Evolutionary conservation across 2,888 invertebrate genomes (phyloP), one percentile per base, ranked within the genome.

Genomic region (Nomada lathburiana): DNA sequence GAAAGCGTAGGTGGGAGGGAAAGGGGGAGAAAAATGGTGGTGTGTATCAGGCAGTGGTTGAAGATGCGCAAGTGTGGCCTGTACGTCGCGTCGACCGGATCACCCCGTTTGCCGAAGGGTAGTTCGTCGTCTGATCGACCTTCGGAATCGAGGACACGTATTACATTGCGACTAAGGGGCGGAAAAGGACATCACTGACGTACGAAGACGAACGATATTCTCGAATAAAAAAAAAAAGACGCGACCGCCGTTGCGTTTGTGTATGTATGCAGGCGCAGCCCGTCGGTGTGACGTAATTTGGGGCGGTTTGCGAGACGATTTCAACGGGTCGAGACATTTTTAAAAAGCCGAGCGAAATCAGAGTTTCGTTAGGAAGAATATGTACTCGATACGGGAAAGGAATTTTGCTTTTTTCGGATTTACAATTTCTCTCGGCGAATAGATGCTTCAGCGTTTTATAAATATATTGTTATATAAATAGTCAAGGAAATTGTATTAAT

Each of bases 81-180:
- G 60, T 42, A 74, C 73, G 75, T 72, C 63, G 67, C 52, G 52
- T 20, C 55, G 55, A 74, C 69, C 77, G 84, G 77, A 86, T 86
- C 77, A 84, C 74, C 80, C 82, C 73, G 70, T 86, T 86, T 80
- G 80, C 69, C 84, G 82, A 80, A 62, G 76, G 80, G 50, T 80
- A 47, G 83, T 85, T 82, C 84, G 80, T 85, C 80, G 87, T 72
- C 80, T 76, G 85, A 78, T 70, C 86, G 87, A 84, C 87, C 87
- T 87, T 87, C 87, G 86, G 80, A 87, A 87, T 87, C 87, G 87
- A 75, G 87, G 84, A 79, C 87, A 87, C 87, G 76, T 76, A 86
- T 87, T 80, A 77, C 80, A 83, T 78, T 72, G 82, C 78, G 82
- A 76, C 76, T 74, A 75, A 84, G 80, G 86, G 87, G 85, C 76